These are phyloP conservation scores for Hypomecis atomaria DNA, from an alignment of 2,888 invertebrate species.

Conservation along the genomic window DNA sequence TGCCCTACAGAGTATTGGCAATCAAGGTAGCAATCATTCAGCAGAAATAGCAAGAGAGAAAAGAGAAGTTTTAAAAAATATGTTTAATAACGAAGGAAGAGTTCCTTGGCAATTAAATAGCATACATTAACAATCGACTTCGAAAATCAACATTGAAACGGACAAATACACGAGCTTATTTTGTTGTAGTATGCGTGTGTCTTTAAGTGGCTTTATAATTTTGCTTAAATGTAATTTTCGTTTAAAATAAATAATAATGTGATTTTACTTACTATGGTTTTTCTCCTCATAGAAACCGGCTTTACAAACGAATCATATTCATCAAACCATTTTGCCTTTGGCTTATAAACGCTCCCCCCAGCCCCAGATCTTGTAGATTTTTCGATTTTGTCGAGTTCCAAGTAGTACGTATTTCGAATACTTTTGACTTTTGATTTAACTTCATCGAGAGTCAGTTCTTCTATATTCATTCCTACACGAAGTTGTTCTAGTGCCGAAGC, in stretches of 20 bases:
- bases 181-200: no score
- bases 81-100: slow-evolving; percentile 39
- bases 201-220: no score
- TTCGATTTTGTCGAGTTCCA: slow-evolving; percentile 34
- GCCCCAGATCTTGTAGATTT: slow-evolving; percentile 40
- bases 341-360: slow-evolving; percentile 37
- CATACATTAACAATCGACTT: slow-evolving; percentile 38
- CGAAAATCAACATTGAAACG: slow-evolving; percentile 1
- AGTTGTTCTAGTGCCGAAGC: slow-evolving; percentile 41
- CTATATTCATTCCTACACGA: slow-evolving; percentile 35
- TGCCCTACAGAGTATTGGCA: slow-evolving; percentile 38
- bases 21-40: slow-evolving; percentile 39
- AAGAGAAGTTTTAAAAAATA: slow-evolving; percentile 23
- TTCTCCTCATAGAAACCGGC: no score
- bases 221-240: no score
- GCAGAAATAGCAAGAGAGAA: slow-evolving; percentile 34
- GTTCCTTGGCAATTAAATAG: slow-evolving; percentile 40
- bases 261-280: no score
- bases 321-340: slow-evolving; percentile 38
- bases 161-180: no score
- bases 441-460: no score
- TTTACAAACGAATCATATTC: slow-evolving; percentile 37
- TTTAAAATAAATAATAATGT: no score
- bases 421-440: no score
- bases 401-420: slow-evolving; percentile 1